Conservation (phyloP, 2,113 vertebrate genomes). For the Poicephalus meyeri region DNA sequence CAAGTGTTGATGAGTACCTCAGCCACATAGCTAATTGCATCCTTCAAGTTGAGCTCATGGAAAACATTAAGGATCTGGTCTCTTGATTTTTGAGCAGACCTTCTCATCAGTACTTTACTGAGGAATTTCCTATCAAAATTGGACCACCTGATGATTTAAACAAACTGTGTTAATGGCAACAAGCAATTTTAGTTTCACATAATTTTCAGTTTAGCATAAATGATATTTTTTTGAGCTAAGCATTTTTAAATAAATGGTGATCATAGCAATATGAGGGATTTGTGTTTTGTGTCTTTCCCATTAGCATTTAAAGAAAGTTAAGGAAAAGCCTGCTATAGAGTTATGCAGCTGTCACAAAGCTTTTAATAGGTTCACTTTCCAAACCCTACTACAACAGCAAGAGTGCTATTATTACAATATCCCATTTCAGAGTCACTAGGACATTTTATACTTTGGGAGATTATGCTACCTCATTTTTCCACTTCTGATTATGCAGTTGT, state of each 20-base stretch:
- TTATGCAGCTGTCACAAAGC: not conserved
- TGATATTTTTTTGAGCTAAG: not conserved
- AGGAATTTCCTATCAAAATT: conserved; percentile 89
- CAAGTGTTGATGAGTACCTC: conserved; percentile 78
- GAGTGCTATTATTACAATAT: not conserved
- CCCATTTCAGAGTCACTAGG: not conserved
- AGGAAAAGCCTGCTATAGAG: not conserved
- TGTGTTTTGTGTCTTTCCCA: not conserved
- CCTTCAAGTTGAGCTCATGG: conserved; percentile 94
- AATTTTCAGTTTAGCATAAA: not conserved
- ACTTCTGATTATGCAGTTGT: not conserved
- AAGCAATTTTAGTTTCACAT: not conserved
- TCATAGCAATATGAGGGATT: not conserved
- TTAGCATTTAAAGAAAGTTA: not conserved
- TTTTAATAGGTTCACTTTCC: not conserved
- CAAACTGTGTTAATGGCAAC: conserved; percentile 8
- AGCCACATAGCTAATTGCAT: conserved; percentile 90
- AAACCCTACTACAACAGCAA: not conserved
- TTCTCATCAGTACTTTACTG: conserved; percentile 86
- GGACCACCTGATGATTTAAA: conserved; percentile 83
- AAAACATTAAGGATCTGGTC: conserved; percentile 91
- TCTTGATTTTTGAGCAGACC: conserved; percentile 85
- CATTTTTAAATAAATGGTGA: not conserved
- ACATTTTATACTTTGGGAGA: not conserved
- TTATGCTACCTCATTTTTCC: not conserved